These are phyloP conservation scores for Drosophila quinaria DNA, from an alignment of 2,888 invertebrate species.

Conservation along the genomic window DNA sequence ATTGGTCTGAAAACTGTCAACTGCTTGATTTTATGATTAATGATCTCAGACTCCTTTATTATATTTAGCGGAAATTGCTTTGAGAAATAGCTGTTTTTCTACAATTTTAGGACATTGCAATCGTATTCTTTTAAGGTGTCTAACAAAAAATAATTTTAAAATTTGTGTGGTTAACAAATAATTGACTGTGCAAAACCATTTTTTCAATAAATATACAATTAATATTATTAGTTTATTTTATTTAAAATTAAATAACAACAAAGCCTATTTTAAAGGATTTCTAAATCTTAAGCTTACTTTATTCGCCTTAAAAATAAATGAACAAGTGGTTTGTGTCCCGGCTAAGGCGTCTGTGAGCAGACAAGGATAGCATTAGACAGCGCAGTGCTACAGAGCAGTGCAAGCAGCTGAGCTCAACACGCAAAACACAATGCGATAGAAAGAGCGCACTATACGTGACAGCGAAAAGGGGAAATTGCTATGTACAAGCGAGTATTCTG, in stretches of 20 bases:
- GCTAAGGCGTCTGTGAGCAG: slow-evolving; percentile 15
- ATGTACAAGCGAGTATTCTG: slow-evolving; percentile 35
- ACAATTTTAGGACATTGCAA: background rate
- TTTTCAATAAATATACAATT: too few species aligned
- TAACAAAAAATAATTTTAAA: background rate
- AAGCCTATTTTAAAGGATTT: background rate
- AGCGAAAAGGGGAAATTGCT: slow-evolving; percentile 50
- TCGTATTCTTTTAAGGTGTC: background rate
- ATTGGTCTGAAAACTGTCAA: slow-evolving; percentile 16
- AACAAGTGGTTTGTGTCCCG: slow-evolving; percentile 64
- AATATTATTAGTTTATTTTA: too few species aligned
- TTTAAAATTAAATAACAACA: too few species aligned
- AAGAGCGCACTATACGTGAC: background rate
- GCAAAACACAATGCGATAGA: slow-evolving; percentile 8
- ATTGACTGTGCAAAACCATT: too few species aligned
- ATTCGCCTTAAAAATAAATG: background rate
- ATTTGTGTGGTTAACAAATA: too few species aligned
- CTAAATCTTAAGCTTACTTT: background rate
- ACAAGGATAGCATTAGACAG: slow-evolving; percentile 13
- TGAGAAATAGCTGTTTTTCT: background rate
- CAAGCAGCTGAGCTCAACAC: slow-evolving; percentile 1
- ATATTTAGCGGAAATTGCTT: slow-evolving; percentile 44
- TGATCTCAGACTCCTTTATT: slow-evolving; percentile 15
- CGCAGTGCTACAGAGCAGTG: slow-evolving; percentile 20
- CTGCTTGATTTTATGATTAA: slow-evolving; percentile 46